Evolutionary conservation across 2,888 invertebrate species (phyloP), one percentile per base, ranked within the genome.

Genomic region (Plebejus anna): DNA sequence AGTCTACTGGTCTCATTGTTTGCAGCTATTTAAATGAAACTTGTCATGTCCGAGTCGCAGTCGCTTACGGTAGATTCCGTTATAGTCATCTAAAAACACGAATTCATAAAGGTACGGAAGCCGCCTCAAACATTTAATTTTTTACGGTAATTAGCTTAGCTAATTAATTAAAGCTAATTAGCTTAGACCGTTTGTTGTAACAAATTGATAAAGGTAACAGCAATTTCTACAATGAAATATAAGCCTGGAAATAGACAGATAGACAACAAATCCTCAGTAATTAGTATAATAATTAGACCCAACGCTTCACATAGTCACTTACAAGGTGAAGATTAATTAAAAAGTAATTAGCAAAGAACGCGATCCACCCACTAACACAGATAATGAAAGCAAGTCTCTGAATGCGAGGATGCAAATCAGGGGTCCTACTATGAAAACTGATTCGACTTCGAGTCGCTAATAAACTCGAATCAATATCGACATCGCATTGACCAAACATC

Each of bases 391-490:
- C 82, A 82, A 83, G 83, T 82, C 83, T 77, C 80, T 80, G 77
- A 79, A 79, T 78, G 79, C 76, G 81, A 79, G 80, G 83, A 86
- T 84, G 84, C 80, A 83, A 85, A 83, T 85, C 82, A 84, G 77
- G 75, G 78, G 16, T 16, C 16, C 1, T 16, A 55, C 55, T 4
- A 55, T 16, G 1, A 4, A 55, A 16, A 55, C 55, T 16, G 4
- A 55, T 55, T 16, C 16, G 16, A 55, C 55, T 55, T 55, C 55
- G 16, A 55, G 1, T 55, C 4, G 0, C 11, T 9, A 47, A 47
- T 9, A 11, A 47, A 47, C 47, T 47, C 47, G 9, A 42, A 42
- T 42, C 42, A 7, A 42, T 7, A 47, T 47, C 47, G 47, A 9
- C 47, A 47, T 47, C 2, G 42, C 42, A 0, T 2, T 9, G 0